Evolutionary conservation across 2,888 invertebrate genomes (phyloP).

Genomic region (Spilosoma lubricipeda): DNA sequence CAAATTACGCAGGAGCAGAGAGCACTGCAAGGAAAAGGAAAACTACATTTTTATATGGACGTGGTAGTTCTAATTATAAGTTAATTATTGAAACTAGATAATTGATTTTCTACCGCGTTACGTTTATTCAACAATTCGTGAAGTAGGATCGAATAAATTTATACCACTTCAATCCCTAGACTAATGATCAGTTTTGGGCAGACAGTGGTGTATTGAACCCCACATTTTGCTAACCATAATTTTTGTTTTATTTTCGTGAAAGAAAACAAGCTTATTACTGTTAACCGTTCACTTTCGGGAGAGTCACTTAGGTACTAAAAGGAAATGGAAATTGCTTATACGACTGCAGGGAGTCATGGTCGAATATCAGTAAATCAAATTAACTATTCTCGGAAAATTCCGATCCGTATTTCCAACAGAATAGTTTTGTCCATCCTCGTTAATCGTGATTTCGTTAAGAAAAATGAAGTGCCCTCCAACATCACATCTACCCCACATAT

Average conservation of each 20-base stretch:
- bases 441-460: conserved; percentile 2
- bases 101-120: too few relatives aligned
- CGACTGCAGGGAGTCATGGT: neutral
- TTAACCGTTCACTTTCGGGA: neutral
- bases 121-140: too few relatives aligned
- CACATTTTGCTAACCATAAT: too few relatives aligned
- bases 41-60: too few relatives aligned
- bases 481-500: conserved; percentile 22
- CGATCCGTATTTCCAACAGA: neutral
- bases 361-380: neutral
- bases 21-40: too few relatives aligned
- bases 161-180: too few relatives aligned
- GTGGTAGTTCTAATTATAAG: too few relatives aligned
- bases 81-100: too few relatives aligned
- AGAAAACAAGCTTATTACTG: neutral
- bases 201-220: too few relatives aligned
- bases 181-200: too few relatives aligned
- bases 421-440: neutral
- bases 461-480: neutral
- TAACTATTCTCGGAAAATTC: neutral
- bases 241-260: neutral
- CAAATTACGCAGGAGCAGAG: too few relatives aligned
- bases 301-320: neutral
- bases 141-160: too few relatives aligned
- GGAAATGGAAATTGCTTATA: neutral